Conservation (phyloP, 1,140 invertebrate species). For the Penaeus indicus region DNA sequence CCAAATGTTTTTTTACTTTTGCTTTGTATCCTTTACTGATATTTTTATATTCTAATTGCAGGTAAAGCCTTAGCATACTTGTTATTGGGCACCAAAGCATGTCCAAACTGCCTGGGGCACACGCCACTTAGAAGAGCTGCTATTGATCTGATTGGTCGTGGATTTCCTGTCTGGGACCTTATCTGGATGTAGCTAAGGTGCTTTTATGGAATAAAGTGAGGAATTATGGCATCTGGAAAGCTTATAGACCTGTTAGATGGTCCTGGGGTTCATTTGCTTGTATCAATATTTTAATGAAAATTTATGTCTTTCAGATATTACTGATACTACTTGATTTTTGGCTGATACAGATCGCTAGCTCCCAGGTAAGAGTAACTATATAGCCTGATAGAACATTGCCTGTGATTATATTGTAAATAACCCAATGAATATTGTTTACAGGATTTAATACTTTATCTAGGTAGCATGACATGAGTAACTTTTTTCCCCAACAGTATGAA, state of each 20-base stretch:
- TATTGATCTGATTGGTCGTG: slow-evolving; percentile 95
- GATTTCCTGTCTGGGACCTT: slow-evolving; percentile 99
- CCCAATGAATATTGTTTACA: not conserved
- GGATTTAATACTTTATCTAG: not conserved
- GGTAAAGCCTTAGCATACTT: slow-evolving; percentile 92
- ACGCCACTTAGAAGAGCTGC: slow-evolving; percentile 93
- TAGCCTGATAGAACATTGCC: not conserved
- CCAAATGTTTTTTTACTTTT: not conserved
- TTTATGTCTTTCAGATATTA: slow-evolving; percentile 68
- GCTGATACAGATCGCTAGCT: slow-evolving; percentile 60
- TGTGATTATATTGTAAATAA: not conserved
- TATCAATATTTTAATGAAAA: not conserved
- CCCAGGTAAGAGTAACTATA: slow-evolving; percentile 64
- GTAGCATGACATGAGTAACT: not conserved
- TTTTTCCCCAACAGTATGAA: slow-evolving; percentile 80
- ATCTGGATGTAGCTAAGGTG: slow-evolving; percentile 96
- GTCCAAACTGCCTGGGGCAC: slow-evolving; percentile 86
- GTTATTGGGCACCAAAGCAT: slow-evolving; percentile 88
- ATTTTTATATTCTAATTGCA: slow-evolving; percentile 68
- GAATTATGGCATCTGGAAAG: not conserved
- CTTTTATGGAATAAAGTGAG: slow-evolving; percentile 76
- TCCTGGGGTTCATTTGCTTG: not conserved
- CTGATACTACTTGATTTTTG: slow-evolving; percentile 64
- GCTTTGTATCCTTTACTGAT: not conserved
- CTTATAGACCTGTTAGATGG: not conserved